Percentiles rank a stretch among this genome's conserved stretches.
phyloP scores from a whole-genome alignment of 2,113 vertebrate species.

The Dasypus novemcinctus region DNA sequence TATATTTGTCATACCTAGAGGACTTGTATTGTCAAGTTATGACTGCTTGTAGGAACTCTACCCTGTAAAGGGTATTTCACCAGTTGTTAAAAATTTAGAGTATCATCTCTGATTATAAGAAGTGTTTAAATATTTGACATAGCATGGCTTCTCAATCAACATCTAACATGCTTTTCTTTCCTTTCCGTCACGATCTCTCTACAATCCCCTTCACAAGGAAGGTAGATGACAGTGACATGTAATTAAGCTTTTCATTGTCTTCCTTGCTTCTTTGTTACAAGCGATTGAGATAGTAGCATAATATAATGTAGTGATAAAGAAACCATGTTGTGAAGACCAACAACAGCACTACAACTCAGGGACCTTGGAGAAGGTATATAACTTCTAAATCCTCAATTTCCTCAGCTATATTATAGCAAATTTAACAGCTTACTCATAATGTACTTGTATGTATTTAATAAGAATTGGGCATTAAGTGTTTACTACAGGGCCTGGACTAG shows the following conservation, averaged over 20 bases:
- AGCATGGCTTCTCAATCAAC: neutral
- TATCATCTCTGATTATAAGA: neutral
- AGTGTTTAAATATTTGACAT: neutral
- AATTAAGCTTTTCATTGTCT: neutral
- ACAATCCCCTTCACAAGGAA: neutral
- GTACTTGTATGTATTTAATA: slow-evolving; percentile 45
- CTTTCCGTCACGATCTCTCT: neutral
- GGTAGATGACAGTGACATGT: neutral
- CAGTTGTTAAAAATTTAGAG: neutral
- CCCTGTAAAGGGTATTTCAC: neutral
- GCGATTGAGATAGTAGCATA: neutral
- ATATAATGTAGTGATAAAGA: neutral
- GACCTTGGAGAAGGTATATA: slow-evolving; percentile 38
- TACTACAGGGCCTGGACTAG: neutral
- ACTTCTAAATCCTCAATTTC: slow-evolving; percentile 34
- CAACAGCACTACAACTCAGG: neutral
- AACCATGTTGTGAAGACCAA: neutral
- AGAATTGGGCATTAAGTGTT: slow-evolving; percentile 53
- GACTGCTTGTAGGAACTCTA: neutral
- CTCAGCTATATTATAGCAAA: slow-evolving; percentile 34
- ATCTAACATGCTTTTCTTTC: neutral
- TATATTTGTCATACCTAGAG: neutral
- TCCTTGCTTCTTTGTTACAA: neutral
- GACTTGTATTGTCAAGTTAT: neutral
- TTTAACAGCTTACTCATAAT: slow-evolving; percentile 42